These are phyloP conservation scores for Amphibalanus amphitrite DNA, from an alignment of 1,140 invertebrate species.

Conservation along the genomic window DNA sequence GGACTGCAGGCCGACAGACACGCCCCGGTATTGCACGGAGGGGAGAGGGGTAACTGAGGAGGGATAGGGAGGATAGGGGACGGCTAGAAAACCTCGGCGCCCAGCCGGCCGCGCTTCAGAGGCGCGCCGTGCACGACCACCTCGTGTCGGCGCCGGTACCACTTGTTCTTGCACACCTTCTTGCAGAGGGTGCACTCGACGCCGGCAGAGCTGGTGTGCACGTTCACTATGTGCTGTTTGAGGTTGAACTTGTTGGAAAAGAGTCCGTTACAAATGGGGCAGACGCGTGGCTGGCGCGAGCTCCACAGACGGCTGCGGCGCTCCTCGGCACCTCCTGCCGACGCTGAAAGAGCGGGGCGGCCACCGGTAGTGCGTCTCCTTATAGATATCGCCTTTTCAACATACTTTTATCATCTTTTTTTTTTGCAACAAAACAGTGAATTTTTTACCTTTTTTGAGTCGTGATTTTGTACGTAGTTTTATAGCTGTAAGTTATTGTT, in stretches of 20 bases:
- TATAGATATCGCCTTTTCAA: no score
- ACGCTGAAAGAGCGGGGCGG: neutral
- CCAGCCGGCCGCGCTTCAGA: slow-evolving; percentile 12
- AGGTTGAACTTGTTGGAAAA: slow-evolving; percentile 22
- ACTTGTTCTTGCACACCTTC: slow-evolving; percentile 22
- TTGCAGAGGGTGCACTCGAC: slow-evolving; percentile 21
- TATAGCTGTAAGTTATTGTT: no score
- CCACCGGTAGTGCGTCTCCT: neutral
- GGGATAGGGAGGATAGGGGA: neutral
- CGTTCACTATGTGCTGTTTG: slow-evolving; percentile 23
- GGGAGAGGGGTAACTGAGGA: no score
- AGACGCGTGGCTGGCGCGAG: slow-evolving; percentile 46
- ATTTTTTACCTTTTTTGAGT: no score
- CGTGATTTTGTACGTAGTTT: no score
- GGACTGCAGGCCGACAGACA: neutral
- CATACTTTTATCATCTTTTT: no score
- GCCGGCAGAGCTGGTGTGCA: slow-evolving; percentile 20
- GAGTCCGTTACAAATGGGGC: slow-evolving; percentile 45
- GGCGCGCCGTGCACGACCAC: slow-evolving; percentile 22
- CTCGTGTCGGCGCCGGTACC: slow-evolving; percentile 22
- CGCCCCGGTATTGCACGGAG: neutral
- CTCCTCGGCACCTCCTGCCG: neutral
- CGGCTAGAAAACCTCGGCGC: neutral
- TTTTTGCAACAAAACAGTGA: no score
- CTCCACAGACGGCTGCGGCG: slow-evolving; percentile 21